Evolutionary conservation across 2,797 vertebrate species (phyloP), one percentile per base, ranked within the genome.

Genomic region (Ciconia nigra): DNA sequence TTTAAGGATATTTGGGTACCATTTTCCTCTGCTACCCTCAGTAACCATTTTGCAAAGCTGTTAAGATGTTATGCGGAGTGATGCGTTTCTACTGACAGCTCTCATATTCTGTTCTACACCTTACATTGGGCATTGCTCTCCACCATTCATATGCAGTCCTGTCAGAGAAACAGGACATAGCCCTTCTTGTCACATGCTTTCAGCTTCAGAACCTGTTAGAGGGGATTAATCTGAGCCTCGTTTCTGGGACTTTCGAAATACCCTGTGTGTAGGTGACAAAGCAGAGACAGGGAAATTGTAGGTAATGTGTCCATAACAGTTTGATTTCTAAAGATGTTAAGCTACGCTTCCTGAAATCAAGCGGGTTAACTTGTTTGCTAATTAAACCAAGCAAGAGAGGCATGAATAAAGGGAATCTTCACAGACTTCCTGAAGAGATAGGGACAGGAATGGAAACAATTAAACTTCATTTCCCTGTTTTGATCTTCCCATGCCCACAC

Each of bases 91-190:
- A 6, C 11, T 61, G 71, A 7, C 5, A 41, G 13, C 44, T 63
- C 10, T 73, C 6, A 2, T 29, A n/a, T 7, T 58, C 7, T 1
- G 1, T 73, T 61, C 14, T 31, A 2, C 5, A 2, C 31, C 9
- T 73, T 54, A 18, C 13, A 7, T 1, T 31, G 35, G 46, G 11
- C 20, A 7, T 51, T 33, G n/a, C 20, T 58, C 4, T 5, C 11
- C 2, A 2, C 12, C 3, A 0, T 54, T 49, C 0, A 0, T 37
- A 20, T 52, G 26, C 29, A 37, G 15, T 37, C 6, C 9, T 7
- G 1, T 49, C 26, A 52, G 37, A 33, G 11, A 57, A 51, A 28
- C 7, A 18, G 29, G 19, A 33, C 6, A 2, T 33, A 71, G 15
- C 17, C 7, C 13, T 85, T 76, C 35, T 71, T 7, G 5, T 42